Conservation (phyloP, 2,888 invertebrate species). For the Encarsia formosa region DNA sequence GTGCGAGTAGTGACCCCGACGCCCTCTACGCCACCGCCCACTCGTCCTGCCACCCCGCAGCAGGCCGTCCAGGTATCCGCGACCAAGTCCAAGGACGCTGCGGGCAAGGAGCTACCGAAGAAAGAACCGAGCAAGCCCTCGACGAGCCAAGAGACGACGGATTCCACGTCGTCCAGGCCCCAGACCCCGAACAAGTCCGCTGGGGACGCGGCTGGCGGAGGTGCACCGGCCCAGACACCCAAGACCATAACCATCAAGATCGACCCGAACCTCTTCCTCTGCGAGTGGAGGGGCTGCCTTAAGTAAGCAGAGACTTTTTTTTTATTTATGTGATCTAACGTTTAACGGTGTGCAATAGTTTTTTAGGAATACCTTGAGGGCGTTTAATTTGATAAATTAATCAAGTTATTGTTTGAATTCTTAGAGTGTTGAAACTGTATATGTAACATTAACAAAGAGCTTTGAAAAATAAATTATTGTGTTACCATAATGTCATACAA, state of each 20-base stretch:
- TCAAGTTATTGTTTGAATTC: too few relatives aligned
- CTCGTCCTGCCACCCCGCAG: constrained; percentile 55
- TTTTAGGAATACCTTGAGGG: too few relatives aligned
- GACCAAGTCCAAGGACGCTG: constrained; percentile 4
- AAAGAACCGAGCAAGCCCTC: not conserved
- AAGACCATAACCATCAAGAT: constrained; percentile 49
- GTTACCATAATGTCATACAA: too few relatives aligned
- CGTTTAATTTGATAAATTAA: too few relatives aligned
- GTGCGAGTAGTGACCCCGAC: constrained; percentile 46
- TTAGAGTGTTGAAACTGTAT: too few relatives aligned
- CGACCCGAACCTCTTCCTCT: constrained; percentile 56
- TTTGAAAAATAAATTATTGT: too few relatives aligned
- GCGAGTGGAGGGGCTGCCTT: constrained; percentile 92
- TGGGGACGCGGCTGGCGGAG: not conserved
- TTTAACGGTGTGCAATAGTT: too few relatives aligned
- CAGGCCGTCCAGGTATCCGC: constrained; percentile 25
- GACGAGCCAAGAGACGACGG: not conserved
- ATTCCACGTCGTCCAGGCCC: not conserved
- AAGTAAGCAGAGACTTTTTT: constrained; percentile 43
- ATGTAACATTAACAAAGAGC: too few relatives aligned
- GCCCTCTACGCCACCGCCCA: constrained; percentile 47
- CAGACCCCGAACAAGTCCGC: constrained; percentile 3
- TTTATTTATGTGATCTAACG: constrained; percentile 1
- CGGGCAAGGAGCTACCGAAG: constrained; percentile 29
- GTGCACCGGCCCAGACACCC: constrained; percentile 15